phyloP scores from a whole-genome alignment of 2,797 vertebrate genomes.

The Sarcoramphus papa region DNA sequence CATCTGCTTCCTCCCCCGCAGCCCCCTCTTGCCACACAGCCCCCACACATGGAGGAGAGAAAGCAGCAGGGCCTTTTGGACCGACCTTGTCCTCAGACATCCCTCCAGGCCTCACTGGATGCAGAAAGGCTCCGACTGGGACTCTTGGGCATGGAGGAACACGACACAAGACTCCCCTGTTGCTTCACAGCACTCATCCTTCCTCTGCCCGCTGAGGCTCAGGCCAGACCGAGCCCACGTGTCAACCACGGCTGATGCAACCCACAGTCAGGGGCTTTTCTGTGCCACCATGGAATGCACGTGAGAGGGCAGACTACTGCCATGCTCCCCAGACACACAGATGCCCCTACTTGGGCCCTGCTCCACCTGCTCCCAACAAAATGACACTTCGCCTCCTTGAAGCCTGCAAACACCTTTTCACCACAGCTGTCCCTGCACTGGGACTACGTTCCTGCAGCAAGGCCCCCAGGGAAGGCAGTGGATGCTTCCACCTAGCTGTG shows the following conservation, averaged over 20 bases:
- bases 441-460: neutral
- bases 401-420: neutral
- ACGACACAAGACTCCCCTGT: neutral
- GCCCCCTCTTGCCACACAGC: neutral
- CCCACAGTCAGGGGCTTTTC: neutral
- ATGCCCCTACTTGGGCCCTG: neutral
- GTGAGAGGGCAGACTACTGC: neutral
- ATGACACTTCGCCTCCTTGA: neutral
- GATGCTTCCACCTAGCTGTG: neutral
- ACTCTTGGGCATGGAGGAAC: neutral
- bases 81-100: neutral
- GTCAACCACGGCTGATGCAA: neutral
- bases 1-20: neutral
- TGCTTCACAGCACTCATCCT: neutral
- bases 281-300: fast-evolving
- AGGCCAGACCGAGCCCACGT: fast-evolving
- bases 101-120: neutral
- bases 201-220: neutral
- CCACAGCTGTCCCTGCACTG: neutral
- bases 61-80: neutral
- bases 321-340: neutral
- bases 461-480: neutral
- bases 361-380: neutral
- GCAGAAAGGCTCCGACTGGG: neutral
- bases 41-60: neutral